Conservation (phyloP, 2,113 vertebrate species). For the Charadrius vociferus region DNA sequence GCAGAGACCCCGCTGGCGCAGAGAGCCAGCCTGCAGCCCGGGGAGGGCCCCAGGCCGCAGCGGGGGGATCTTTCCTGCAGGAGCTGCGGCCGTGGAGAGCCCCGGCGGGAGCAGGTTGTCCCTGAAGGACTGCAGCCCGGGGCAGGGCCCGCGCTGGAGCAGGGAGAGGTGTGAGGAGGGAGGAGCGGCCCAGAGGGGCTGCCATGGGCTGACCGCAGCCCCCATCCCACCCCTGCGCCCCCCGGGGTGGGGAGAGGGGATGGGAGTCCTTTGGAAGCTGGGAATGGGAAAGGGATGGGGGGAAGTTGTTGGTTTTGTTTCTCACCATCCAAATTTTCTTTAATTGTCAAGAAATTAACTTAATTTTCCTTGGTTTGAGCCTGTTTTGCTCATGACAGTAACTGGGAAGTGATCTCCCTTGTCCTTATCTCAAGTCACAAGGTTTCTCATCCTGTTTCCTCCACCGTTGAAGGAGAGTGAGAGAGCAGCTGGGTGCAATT, state of each 20-base stretch:
- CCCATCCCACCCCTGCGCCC: rapidly evolving
- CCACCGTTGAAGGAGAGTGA: background rate
- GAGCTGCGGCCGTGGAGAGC: no score
- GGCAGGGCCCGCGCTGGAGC: no score
- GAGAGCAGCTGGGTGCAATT: background rate
- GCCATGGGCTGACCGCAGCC: rapidly evolving
- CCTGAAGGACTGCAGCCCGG: no score
- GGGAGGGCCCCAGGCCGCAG: no score
- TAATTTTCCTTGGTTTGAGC: background rate
- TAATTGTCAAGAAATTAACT: background rate
- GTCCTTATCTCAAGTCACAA: background rate
- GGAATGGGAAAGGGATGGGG: background rate
- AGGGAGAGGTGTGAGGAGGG: background rate
- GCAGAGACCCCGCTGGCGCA: no score
- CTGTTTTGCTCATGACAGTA: background rate
- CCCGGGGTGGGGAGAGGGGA: background rate
- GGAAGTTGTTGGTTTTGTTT: background rate
- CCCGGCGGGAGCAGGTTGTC: no score
- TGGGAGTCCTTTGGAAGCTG: background rate
- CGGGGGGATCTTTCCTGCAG: no score
- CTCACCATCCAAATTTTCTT: background rate
- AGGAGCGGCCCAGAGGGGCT: background rate
- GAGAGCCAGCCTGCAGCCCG: no score
- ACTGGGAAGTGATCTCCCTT: background rate
- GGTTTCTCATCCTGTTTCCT: background rate